Conservation (phyloP, 2,113 vertebrate genomes). For the Emberiza fucata region DNA sequence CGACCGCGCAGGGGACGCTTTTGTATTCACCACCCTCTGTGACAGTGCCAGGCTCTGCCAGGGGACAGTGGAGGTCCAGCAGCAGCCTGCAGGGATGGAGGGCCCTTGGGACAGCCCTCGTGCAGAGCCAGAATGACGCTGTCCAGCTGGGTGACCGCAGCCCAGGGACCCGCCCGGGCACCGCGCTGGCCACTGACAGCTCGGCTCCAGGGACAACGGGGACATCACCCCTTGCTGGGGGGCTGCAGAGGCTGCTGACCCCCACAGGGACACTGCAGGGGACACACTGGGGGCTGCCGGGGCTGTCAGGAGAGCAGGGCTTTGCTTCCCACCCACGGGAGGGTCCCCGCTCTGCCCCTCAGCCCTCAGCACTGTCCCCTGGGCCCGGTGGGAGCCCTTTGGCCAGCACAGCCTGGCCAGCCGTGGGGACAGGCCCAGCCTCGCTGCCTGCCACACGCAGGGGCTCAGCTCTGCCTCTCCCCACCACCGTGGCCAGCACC, state of each 20-base stretch:
- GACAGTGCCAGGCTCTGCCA: fast-evolving
- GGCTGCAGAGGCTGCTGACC: not conserved
- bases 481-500: fast-evolving
- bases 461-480: not conserved
- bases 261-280: not conserved
- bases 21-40: fast-evolving
- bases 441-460: not conserved
- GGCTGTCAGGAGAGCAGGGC: not conserved
- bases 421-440: fast-evolving
- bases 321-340: not conserved
- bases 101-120: fast-evolving
- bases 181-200: fast-evolving
- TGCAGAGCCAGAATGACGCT: not conserved
- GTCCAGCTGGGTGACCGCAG: not conserved
- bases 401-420: not conserved
- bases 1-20: fast-evolving
- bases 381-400: not conserved
- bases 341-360: not conserved
- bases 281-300: not conserved
- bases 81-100: not conserved
- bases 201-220: fast-evolving
- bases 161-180: not conserved
- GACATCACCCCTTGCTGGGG: fast-evolving
- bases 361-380: fast-evolving
- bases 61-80: not conserved